Evolutionary conservation across 23 tunicate genomes (phyloP).

Genomic region (Oikopleura dioica): DNA sequence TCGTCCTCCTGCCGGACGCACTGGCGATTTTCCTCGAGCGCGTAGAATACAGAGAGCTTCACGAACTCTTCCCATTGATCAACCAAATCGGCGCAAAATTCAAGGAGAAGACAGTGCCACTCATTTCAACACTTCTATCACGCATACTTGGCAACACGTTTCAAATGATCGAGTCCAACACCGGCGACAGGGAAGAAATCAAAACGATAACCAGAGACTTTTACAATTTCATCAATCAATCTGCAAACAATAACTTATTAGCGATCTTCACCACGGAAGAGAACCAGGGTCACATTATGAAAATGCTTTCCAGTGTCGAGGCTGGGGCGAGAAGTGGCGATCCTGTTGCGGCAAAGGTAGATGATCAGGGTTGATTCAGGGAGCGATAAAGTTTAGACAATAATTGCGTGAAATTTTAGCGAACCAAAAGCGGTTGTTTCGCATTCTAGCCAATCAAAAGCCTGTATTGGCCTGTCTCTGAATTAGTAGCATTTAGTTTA

Average conservation of each 20-base stretch:
- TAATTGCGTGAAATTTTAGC: too few relatives aligned
- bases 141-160: neutral
- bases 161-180: neutral
- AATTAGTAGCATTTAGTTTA: too few relatives aligned
- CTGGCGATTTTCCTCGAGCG: slow-evolving; percentile 43
- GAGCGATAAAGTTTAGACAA: too few relatives aligned
- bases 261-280: neutral
- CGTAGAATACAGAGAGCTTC: slow-evolving; percentile 37
- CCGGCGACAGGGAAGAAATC: neutral
- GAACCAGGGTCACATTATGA: neutral
- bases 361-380: too few relatives aligned
- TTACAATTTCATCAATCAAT: neutral
- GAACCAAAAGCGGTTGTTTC: too few relatives aligned
- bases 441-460: too few relatives aligned
- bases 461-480: too few relatives aligned
- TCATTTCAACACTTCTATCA: neutral
- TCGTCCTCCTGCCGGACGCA: slow-evolving; percentile 61
- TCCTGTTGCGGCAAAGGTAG: slow-evolving; percentile 8
- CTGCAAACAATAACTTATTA: neutral
- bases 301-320: neutral
- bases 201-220: neutral
- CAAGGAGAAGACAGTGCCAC: slow-evolving; percentile 17
- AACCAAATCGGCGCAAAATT: slow-evolving; percentile 74
- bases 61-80: slow-evolving; percentile 69
- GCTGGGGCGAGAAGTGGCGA: neutral